phyloP scores from a whole-genome alignment of 2,797 vertebrate species.

The Muscicapa comitata region DNA sequence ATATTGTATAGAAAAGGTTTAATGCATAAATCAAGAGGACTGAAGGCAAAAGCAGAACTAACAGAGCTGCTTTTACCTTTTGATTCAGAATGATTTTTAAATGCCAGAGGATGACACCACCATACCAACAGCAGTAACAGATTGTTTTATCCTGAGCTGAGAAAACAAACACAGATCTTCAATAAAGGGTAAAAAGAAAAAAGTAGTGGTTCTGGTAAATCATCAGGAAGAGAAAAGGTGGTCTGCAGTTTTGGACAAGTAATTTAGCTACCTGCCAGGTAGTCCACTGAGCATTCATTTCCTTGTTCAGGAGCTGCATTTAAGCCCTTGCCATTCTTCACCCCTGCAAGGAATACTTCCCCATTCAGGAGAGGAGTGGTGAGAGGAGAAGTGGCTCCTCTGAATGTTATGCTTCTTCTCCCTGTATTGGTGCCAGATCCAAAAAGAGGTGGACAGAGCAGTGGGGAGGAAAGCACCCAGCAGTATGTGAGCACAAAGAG shows the following conservation, averaged over 20 bases:
- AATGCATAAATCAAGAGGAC: neutral
- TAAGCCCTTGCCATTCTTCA: neutral
- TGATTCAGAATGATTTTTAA: neutral
- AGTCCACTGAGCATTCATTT: neutral
- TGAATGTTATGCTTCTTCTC: neutral
- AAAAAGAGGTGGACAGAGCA: neutral
- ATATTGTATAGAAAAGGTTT: neutral
- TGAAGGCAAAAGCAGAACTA: neutral
- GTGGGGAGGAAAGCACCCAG: rapidly evolving
- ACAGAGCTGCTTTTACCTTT: neutral
- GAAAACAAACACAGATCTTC: neutral
- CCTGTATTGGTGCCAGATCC: rapidly evolving
- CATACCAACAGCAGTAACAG: neutral
- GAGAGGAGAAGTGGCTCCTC: neutral
- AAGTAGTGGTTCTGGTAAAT: neutral
- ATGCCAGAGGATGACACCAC: neutral
- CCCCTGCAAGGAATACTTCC: neutral
- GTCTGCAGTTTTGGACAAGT: neutral
- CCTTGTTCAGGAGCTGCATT: neutral
- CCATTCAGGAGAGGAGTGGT: neutral
- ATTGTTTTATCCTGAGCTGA: neutral
- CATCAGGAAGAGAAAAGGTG: neutral
- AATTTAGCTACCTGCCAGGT: neutral
- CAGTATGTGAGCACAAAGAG: neutral
- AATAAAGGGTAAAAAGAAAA: neutral